These are phyloP conservation scores for Bathynomus jamesi DNA, from an alignment of 1,140 invertebrate species.

Conservation along the genomic window DNA sequence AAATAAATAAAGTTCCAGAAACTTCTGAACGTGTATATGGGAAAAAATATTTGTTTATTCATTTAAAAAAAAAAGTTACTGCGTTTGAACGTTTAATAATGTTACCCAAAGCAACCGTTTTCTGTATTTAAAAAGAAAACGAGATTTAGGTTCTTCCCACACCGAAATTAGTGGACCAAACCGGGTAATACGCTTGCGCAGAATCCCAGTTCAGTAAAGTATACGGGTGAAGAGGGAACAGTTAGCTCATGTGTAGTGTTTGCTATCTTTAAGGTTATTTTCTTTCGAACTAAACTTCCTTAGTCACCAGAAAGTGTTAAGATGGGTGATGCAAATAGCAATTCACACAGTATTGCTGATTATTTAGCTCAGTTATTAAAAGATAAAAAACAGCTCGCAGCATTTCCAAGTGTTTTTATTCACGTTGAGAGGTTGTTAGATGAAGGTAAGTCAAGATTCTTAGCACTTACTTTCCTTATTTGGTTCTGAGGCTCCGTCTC, in stretches of 20 bases:
- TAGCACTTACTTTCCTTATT: neutral
- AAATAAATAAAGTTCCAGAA: no score
- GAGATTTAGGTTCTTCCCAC: neutral
- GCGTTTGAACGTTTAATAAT: no score
- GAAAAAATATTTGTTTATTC: no score
- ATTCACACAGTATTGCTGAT: slow-evolving; percentile 93
- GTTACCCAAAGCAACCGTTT: neutral
- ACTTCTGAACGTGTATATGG: no score
- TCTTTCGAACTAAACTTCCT: neutral
- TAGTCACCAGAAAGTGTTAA: neutral
- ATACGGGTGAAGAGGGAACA: neutral
- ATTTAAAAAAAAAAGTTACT: no score
- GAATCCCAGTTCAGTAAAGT: neutral
- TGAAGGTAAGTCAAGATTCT: slow-evolving; percentile 71
- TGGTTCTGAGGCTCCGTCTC: neutral
- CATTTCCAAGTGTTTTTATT: slow-evolving; percentile 98
- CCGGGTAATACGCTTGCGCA: neutral
- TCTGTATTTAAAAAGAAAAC: neutral
- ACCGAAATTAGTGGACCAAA: neutral
- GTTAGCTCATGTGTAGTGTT: neutral
- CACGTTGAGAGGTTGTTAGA: slow-evolving; percentile 97
- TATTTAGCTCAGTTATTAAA: slow-evolving; percentile 99
- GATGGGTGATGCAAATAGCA: slow-evolving; percentile 42
- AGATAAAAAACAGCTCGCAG: slow-evolving; percentile 98
- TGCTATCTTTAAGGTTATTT: neutral